Conservation (phyloP, 2,888 invertebrate genomes). For the Sinotaia quadrata region DNA sequence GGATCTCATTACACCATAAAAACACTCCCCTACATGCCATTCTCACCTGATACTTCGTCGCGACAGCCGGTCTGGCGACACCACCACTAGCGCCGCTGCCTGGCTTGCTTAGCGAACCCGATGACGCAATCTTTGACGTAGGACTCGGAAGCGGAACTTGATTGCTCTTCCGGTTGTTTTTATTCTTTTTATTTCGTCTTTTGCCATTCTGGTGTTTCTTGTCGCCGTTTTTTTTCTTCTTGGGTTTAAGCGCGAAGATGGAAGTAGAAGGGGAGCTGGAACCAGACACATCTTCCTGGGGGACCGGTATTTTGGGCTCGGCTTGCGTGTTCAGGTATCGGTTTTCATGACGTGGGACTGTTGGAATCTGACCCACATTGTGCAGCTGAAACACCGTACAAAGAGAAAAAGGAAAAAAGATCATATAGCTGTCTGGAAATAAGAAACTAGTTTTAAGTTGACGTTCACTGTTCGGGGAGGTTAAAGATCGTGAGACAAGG, state of each 20-base stretch:
- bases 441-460: no score
- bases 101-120: constrained; percentile 8
- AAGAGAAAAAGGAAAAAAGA: background rate
- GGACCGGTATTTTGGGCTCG: constrained; percentile 23
- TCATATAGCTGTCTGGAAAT: no score
- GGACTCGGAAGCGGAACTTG: constrained; percentile 29
- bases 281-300: constrained; percentile 21
- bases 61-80: constrained; percentile 4
- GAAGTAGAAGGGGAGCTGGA: constrained; percentile 20
- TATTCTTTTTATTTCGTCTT: constrained; percentile 25
- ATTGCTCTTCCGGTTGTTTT: constrained; percentile 38
- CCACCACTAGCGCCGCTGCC: background rate
- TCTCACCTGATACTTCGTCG: constrained; percentile 18
- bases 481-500: no score
- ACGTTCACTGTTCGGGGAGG: no score
- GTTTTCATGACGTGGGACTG: constrained; percentile 26
- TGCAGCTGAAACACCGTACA: constrained; percentile 20
- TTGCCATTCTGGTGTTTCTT: constrained; percentile 26
- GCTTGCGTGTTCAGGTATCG: constrained; percentile 37
- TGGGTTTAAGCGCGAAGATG: constrained; percentile 4
- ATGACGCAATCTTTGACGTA: constrained; percentile 18
- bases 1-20: no score
- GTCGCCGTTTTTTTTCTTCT: constrained; percentile 23
- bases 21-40: background rate
- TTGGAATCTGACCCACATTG: constrained; percentile 23